A percentile compares a stretch with the other conserved stretches of the same genome.
These are phyloP conservation scores for Candidula unifasciata DNA, from an alignment of 2,888 invertebrate species.

Conservation along the genomic window DNA sequence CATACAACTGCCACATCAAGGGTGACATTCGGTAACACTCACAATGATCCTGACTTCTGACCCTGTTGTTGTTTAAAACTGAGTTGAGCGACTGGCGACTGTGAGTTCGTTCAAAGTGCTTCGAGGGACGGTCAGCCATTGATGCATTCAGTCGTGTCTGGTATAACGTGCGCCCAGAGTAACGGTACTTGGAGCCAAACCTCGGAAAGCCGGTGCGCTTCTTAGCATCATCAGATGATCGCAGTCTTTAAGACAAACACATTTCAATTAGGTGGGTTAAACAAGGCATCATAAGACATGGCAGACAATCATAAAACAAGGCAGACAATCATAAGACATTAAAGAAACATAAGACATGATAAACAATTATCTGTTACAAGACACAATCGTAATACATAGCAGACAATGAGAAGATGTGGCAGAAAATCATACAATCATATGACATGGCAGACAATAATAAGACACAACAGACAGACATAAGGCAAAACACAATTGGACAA, in stretches of 20 bases:
- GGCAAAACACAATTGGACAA: too few species aligned
- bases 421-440: neutral
- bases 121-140: constrained; percentile 89
- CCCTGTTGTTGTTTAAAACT: constrained; percentile 51
- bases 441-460: too few species aligned
- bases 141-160: constrained; percentile 87
- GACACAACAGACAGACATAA: neutral
- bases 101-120: constrained; percentile 85
- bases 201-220: constrained; percentile 83
- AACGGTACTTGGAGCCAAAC: constrained; percentile 90
- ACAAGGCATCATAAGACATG: neutral
- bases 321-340: neutral
- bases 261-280: neutral
- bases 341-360: too few species aligned
- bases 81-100: constrained; percentile 57
- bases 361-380: neutral
- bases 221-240: constrained; percentile 89
- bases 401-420: neutral
- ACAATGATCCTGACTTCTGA: constrained; percentile 53
- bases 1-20: neutral
- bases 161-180: constrained; percentile 96
- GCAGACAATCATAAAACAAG: neutral
- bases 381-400: too few species aligned
- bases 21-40: constrained; percentile 11
- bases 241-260: constrained; percentile 82